Conservation (phyloP, 2,113 vertebrate species). For the Falcunculus frontatus region DNA sequence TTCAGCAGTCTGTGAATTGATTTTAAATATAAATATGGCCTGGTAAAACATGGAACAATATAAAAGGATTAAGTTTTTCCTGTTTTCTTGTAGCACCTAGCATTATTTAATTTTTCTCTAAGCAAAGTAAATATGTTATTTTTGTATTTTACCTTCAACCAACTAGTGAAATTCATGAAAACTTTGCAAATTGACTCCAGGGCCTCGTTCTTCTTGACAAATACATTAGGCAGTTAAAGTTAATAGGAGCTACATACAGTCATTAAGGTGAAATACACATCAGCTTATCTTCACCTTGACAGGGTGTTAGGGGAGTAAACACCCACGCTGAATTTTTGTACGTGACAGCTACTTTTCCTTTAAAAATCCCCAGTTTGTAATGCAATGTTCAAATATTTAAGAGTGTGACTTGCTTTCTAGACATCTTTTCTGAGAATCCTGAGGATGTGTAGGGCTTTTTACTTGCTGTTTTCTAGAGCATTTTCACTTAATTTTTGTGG, state of each 20-base stretch:
- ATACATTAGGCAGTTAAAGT: slow-evolving; percentile 17
- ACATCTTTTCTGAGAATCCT: background rate
- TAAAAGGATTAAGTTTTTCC: background rate
- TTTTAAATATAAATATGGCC: slow-evolving; percentile 4
- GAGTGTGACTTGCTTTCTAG: background rate
- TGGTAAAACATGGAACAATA: background rate
- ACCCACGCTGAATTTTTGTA: background rate
- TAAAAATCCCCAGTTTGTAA: background rate
- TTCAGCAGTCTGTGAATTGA: background rate
- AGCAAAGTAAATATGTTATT: background rate
- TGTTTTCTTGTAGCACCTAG: background rate
- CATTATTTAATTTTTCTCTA: background rate
- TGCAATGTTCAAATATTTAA: background rate
- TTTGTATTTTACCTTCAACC: background rate
- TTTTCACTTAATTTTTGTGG: background rate
- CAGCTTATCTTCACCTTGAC: background rate
- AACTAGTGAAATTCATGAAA: background rate
- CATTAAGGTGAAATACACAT: slow-evolving; percentile 14
- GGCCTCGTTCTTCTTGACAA: background rate
- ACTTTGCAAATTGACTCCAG: background rate
- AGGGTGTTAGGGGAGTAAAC: background rate
- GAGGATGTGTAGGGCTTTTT: background rate
- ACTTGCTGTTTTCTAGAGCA: background rate
- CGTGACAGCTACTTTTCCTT: background rate
- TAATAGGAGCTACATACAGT: background rate